These are phyloP conservation scores for Geophilus truncorum DNA, from an alignment of 2,888 invertebrate genomes.

Conservation along the genomic window DNA sequence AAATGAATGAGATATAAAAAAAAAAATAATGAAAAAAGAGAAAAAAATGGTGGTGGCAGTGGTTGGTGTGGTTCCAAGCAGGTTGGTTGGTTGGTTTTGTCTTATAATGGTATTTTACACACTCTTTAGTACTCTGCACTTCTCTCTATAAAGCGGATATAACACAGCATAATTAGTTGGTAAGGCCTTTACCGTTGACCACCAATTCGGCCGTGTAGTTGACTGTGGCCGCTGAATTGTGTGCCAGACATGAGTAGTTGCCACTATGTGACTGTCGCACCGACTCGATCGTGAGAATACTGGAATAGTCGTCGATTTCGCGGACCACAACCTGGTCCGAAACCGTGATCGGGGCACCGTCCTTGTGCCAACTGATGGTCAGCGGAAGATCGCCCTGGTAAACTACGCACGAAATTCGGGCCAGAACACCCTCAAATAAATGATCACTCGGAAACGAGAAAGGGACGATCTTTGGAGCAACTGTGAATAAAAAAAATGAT, in stretches of 20 bases:
- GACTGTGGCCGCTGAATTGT: constrained; percentile 30
- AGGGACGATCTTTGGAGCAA: constrained; percentile 54
- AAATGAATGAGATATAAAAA: not conserved
- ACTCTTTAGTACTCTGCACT: constrained; percentile 19
- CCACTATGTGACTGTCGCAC: constrained; percentile 46
- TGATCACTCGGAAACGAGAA: constrained; percentile 54
- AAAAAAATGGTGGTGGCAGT: constrained; percentile 25
- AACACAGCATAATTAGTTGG: constrained; percentile 18
- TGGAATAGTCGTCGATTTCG: constrained; percentile 45
- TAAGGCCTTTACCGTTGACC: constrained; percentile 31
- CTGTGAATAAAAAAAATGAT: constrained; percentile 43
- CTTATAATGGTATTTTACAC: not conserved
- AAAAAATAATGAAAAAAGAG: not conserved
- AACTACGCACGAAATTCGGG: constrained; percentile 51
- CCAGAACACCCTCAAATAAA: constrained; percentile 54
- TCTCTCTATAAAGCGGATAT: constrained; percentile 27
- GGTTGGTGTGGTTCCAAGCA: constrained; percentile 25
- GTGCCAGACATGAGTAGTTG: constrained; percentile 45
- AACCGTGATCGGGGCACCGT: constrained; percentile 46
- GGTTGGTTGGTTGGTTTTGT: constrained; percentile 22
- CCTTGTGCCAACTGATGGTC: constrained; percentile 51
- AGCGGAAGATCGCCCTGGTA: constrained; percentile 45
- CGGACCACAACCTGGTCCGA: constrained; percentile 36
- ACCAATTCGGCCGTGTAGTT: constrained; percentile 34
- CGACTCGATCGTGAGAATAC: constrained; percentile 45